Evolutionary conservation across 1,140 invertebrate species (phyloP).

Genomic region (Papilio dardanus): DNA sequence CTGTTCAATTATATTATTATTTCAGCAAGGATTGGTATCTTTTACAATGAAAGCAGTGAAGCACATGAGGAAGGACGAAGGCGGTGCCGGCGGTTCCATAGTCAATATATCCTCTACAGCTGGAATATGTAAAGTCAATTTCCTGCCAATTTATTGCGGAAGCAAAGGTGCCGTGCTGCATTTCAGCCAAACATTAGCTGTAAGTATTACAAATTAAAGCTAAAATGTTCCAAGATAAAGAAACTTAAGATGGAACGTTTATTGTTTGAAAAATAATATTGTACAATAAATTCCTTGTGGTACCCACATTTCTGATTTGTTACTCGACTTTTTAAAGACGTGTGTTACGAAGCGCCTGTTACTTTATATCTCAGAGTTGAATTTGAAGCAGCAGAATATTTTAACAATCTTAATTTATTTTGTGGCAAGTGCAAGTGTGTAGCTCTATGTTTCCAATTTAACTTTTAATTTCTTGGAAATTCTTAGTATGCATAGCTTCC

Average conservation of each 20-base stretch:
- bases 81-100: constrained; percentile 11
- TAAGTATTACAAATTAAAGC: neutral
- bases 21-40: neutral
- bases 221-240: neutral
- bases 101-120: constrained; percentile 10
- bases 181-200: neutral
- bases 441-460: no score
- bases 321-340: neutral
- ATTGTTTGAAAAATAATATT: no score
- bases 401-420: no score
- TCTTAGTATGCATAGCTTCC: neutral
- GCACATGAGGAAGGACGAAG: constrained; percentile 25
- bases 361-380: no score
- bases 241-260: no score
- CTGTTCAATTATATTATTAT: neutral
- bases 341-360: neutral
- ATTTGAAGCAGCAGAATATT: no score
- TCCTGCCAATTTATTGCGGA: constrained; percentile 6
- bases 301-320: neutral
- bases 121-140: neutral
- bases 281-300: neutral
- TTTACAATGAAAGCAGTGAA: neutral
- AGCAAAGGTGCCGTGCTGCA: constrained; percentile 8
- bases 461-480: neutral
- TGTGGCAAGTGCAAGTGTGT: no score